Conservation (phyloP, 2,888 invertebrate species). For the Pheosia gnoma region DNA sequence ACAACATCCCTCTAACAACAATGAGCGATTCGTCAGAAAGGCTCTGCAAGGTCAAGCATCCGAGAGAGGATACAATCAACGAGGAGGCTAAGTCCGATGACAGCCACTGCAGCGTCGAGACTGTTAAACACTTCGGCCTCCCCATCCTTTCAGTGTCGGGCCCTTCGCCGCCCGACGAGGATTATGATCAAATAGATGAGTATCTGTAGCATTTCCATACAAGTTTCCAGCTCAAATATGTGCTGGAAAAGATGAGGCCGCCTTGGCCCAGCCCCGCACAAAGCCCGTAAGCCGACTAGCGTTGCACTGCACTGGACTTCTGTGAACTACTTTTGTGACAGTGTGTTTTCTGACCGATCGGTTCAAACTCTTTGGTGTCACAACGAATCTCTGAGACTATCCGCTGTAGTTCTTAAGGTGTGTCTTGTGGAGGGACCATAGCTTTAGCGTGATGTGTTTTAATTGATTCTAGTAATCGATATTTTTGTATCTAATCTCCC, state of each 20-base stretch:
- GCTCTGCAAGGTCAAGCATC: constrained; percentile 71
- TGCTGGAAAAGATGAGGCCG: constrained; percentile 77
- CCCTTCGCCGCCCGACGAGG: constrained; percentile 91
- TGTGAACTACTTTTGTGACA: constrained; percentile 50
- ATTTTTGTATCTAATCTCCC: constrained; percentile 59
- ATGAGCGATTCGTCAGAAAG: constrained; percentile 81
- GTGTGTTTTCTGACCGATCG: constrained; percentile 38
- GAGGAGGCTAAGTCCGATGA: constrained; percentile 79
- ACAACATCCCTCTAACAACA: constrained; percentile 76
- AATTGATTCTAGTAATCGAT: constrained; percentile 52
- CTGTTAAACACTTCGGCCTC: constrained; percentile 87
- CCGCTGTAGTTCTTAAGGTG: constrained; percentile 49
- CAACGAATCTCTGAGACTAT: constrained; percentile 65
- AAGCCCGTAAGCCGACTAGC: constrained; percentile 62
- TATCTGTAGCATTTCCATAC: constrained; percentile 85
- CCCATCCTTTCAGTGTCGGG: constrained; percentile 91
- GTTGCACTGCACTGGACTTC: constrained; percentile 54
- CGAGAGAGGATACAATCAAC: constrained; percentile 75
- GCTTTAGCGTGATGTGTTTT: constrained; percentile 66
- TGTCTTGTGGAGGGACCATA: constrained; percentile 78
- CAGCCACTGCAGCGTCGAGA: constrained; percentile 72
- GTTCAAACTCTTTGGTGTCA: constrained; percentile 44
- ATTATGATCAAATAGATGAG: constrained; percentile 85
- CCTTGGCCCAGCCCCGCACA: constrained; percentile 75
- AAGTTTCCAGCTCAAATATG: constrained; percentile 80